Evolutionary conservation across 2,888 invertebrate species (phyloP), one percentile per base, ranked within the genome.

Genomic region (Pseudolycoriella hygida): DNA sequence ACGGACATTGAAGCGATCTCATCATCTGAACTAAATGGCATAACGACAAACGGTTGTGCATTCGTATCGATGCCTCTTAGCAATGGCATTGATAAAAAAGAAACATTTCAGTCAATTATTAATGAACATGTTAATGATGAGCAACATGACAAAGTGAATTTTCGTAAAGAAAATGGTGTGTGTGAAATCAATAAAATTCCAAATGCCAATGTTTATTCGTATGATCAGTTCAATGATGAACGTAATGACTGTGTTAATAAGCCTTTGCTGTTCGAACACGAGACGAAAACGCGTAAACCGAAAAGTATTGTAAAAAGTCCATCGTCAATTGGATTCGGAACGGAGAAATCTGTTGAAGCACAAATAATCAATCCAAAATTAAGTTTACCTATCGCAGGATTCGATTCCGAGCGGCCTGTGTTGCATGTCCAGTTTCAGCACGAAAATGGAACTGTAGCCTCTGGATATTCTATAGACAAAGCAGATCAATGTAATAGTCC

Each of bases 401-500:
- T 17, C 10, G 49, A 49, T 25, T 42, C 42, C 8, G 67, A 67
- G 34, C 65, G 68, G 20, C 62, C 68, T 31, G 62, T 61, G 44
- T 62, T 73, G 50, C 75, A 69, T 56, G 77, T 76, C 48, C 70
- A 76, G 61, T 76, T 76, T 57, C 37, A 42, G 15, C 42, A 47
- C 12, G 42, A 39, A 40, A 44, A 40, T 18, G 18, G 32, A 3
- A 14, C 11, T 25, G n/a, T 8, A 12, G 12, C 44, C 17, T 30
- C 19, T 11, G 12, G 2, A 15, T 19, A 43, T 14, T 34, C 43
- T n/a, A 20, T 14, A 37, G 43, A 37, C 20, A 37, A 37, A 15
- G 15, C 12, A n/a, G 18, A 34, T 15, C 37, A 34, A 38, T 19
- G 38, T 17, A 43, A 37, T 18, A 43, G 20, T 14, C 38, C 44